Evolutionary conservation across 2,113 vertebrate genomes (phyloP).

Genomic region (Azemiops feae): DNA sequence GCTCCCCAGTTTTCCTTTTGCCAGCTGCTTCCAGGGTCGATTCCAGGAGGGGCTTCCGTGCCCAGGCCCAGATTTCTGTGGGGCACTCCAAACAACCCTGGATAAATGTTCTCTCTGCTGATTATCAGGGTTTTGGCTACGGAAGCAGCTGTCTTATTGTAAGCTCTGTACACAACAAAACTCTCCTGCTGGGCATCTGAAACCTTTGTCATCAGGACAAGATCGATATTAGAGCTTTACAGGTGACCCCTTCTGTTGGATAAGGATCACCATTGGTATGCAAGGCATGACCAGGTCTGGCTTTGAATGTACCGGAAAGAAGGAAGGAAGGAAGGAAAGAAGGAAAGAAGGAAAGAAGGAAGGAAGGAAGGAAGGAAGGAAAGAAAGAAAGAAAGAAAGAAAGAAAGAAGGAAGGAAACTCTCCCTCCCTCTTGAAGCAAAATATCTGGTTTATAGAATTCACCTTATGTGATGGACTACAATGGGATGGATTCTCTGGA

Average conservation of each 20-base stretch:
- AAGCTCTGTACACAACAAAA: not conserved
- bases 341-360: no score
- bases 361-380: no score
- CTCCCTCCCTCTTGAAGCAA: not conserved
- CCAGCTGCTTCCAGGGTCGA: constrained; percentile 16
- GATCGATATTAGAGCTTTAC: not conserved
- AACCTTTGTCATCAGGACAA: fast-evolving
- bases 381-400: no score
- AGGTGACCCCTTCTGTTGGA: fast-evolving
- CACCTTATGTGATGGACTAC: not conserved
- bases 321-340: not conserved
- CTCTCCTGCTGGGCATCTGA: not conserved
- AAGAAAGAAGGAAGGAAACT: no score
- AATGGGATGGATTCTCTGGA: not conserved
- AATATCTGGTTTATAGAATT: not conserved
- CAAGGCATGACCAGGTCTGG: fast-evolving
- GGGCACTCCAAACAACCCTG: constrained; percentile 22
- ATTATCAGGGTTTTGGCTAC: not conserved
- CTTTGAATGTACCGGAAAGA: not conserved
- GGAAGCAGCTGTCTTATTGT: fast-evolving
- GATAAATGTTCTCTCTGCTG: constrained; percentile 23
- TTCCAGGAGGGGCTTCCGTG: constrained; percentile 27
- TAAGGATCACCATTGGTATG: fast-evolving
- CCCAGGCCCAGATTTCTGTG: constrained; percentile 38
- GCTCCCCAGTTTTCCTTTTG: constrained; percentile 15